These are phyloP conservation scores for Neuroscelio doddi DNA, from an alignment of 2,888 invertebrate genomes.

Conservation along the genomic window DNA sequence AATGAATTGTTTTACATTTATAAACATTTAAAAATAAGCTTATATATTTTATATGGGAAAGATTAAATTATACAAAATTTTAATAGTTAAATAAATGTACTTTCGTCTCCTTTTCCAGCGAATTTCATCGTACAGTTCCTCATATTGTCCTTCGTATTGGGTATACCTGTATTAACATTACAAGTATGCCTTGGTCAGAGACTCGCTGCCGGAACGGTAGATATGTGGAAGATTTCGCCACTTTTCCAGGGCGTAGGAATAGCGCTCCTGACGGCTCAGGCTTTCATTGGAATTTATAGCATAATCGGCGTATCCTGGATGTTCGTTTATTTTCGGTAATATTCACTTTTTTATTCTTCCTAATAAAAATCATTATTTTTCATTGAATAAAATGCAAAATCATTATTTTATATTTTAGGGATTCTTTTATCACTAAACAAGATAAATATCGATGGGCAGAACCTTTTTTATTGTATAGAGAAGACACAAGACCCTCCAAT, in stretches of 20 bases:
- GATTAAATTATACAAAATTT: no score
- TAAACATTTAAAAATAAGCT: no score
- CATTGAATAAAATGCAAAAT: background rate
- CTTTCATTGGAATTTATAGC: slow-evolving; percentile 88
- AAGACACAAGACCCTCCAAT: slow-evolving; percentile 73
- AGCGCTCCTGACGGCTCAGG: slow-evolving; percentile 84
- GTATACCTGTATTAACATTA: slow-evolving; percentile 88
- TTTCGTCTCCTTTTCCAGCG: slow-evolving; percentile 73
- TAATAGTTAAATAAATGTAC: background rate
- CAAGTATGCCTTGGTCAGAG: slow-evolving; percentile 91
- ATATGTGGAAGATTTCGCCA: slow-evolving; percentile 95
- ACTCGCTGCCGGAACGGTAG: slow-evolving; percentile 87
- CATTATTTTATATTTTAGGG: slow-evolving; percentile 68
- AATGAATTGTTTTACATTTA: no score
- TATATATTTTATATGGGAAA: background rate
- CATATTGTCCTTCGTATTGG: slow-evolving; percentile 85
- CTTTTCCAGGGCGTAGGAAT: slow-evolving; percentile 93
- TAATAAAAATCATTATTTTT: slow-evolving; percentile 1
- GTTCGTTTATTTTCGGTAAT: slow-evolving; percentile 83
- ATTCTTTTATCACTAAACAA: slow-evolving; percentile 87
- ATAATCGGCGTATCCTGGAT: slow-evolving; percentile 93
- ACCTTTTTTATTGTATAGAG: slow-evolving; percentile 80
- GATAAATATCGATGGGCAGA: slow-evolving; percentile 88
- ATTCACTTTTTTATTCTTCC: background rate
- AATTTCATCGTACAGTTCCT: slow-evolving; percentile 92